Percentiles rank a stretch among this genome's conserved stretches.
Conservation (phyloP, 92 coral and sea anemone species). For the Virgularia gustaviana region DNA sequence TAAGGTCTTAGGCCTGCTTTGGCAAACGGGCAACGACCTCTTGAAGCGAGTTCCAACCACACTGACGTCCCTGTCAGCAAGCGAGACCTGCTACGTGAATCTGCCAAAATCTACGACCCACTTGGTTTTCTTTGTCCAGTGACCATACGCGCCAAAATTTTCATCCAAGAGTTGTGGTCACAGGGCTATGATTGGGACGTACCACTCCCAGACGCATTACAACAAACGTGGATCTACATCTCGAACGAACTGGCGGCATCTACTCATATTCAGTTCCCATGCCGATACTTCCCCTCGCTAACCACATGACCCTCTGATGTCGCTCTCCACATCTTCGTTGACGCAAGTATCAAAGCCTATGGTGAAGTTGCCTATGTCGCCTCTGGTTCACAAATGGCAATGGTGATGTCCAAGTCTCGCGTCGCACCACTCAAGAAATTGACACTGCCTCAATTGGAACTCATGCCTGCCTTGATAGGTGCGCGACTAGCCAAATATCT, state of each 20-base stretch:
- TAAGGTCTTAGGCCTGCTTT: conserved; percentile 56
- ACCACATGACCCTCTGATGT: too few relatives aligned
- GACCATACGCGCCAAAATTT: conserved; percentile 9
- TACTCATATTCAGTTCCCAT: too few relatives aligned
- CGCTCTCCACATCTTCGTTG: too few relatives aligned
- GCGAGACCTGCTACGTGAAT: conserved; percentile 41
- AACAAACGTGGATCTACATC: too few relatives aligned
- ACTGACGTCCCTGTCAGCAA: conserved; percentile 37
- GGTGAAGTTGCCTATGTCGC: too few relatives aligned
- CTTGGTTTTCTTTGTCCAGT: conserved; percentile 1
- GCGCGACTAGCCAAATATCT: conserved; percentile 31
- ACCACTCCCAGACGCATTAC: too few relatives aligned
- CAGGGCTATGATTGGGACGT: too few relatives aligned
- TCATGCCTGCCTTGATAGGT: conserved; percentile 43
- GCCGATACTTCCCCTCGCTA: too few relatives aligned
- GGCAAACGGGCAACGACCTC: conserved; percentile 32
- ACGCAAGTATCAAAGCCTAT: too few relatives aligned
- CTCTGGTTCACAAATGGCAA: neutral
- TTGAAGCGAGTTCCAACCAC: too few relatives aligned
- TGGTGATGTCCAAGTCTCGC: conserved; percentile 33
- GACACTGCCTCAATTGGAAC: conserved; percentile 53
- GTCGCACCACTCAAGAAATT: too few relatives aligned
- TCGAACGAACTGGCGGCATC: too few relatives aligned
- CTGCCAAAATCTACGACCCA: conserved; percentile 48
- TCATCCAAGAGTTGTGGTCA: conserved; percentile 35